These are phyloP conservation scores for Andrena haemorrhoa DNA, from an alignment of 2,888 invertebrate genomes.

Conservation along the genomic window DNA sequence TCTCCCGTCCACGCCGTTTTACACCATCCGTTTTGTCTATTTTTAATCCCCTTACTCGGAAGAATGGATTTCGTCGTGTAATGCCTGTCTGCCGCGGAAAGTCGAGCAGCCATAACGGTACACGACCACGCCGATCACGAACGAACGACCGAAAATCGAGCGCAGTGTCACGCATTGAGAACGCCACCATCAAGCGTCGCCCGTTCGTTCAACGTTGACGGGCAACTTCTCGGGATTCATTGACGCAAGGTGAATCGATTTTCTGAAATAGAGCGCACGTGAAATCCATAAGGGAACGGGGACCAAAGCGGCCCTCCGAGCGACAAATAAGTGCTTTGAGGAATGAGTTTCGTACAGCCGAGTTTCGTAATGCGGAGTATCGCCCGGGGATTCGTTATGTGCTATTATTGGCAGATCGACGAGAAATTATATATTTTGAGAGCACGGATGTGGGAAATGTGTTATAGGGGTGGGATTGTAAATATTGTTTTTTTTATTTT, in stretches of 20 bases:
- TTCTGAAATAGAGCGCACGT: background rate
- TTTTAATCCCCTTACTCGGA: conserved; percentile 33
- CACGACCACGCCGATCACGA: conserved; percentile 4
- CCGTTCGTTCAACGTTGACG: background rate
- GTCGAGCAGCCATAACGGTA: conserved; percentile 18
- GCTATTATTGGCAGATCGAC: too few relatives aligned
- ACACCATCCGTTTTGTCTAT: conserved; percentile 19
- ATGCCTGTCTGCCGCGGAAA: conserved; percentile 17
- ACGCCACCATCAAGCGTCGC: background rate
- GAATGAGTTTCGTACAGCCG: too few relatives aligned
- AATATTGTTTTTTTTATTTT: too few relatives aligned
- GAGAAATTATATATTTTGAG: too few relatives aligned
- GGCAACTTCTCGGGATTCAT: background rate
- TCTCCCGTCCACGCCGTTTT: conserved; percentile 6
- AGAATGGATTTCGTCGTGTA: conserved; percentile 35
- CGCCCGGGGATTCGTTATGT: too few relatives aligned
- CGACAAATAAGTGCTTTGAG: too few relatives aligned
- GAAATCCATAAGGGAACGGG: background rate
- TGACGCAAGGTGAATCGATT: background rate
- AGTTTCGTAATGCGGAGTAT: too few relatives aligned
- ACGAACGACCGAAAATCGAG: background rate
- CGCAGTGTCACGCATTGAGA: background rate
- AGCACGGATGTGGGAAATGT: too few relatives aligned
- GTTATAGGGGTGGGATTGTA: too few relatives aligned
- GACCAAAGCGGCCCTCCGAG: background rate